Base-by-base conservation (phyloP, 2,888 invertebrate species). In the Drymonia ruficornis region DNA sequence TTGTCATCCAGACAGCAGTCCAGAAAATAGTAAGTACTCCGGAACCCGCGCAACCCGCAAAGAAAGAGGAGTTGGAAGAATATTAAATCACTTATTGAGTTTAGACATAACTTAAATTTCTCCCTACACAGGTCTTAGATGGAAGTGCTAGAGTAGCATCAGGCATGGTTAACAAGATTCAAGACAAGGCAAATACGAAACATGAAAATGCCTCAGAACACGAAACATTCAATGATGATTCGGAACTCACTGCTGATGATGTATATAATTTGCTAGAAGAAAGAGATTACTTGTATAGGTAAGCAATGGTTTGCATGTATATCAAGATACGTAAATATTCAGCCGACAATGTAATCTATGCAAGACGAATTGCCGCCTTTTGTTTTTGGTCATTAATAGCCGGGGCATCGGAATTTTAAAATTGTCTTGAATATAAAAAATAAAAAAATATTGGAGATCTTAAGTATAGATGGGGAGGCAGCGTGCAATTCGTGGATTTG, bases 241-340 rank as follows among this genome's bases (percentile, higher is more conserved):
- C 70, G 36, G 52, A 56, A 31, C 58, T 82, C 0, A 62, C 56
- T 16, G 65, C 74, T n/a, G 60, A 76, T 1, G 81, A 78, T 46
- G 55, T 86, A 47, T 87, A 87, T 59, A 56, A 73, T 36, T 60
- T 80, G 45, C 55, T 85, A 1, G 50, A 61, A 12, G 70, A 77
- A 45, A 72, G 71, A 42, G 79, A 79, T 34, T 80, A 73, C 54
- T 57, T 59, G 8, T 86, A 82, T 56, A 66, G 61, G 84, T 85
- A 59, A 67, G 66, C 64, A 1, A 50, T 15, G 9, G 31, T 23
- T 23, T 23, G 23, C 23, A 23, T 23, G 23, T 23, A 38, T 9
- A 31, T 3, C 38, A 19, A 12, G 28, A 18, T 46, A 42, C 12
- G 1, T 31, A 31, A 16, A 18, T 31, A 28, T n/a, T n/a, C 3